These are phyloP conservation scores for Phocides pigmalion DNA, from an alignment of 1,140 invertebrate genomes.

Conservation along the genomic window DNA sequence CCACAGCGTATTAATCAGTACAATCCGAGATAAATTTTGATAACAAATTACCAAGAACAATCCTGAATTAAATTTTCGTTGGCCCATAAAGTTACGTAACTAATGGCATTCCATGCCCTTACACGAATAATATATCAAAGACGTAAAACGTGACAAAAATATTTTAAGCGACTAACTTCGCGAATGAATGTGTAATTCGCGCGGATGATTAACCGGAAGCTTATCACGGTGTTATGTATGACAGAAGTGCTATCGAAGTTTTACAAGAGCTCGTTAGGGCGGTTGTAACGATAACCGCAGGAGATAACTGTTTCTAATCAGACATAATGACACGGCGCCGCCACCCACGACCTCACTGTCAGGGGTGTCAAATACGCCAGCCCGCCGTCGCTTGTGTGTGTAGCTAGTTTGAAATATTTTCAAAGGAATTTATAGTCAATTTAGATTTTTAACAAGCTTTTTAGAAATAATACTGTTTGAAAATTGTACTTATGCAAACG, in stretches of 20 bases:
- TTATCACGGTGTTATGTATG: conserved; percentile 67
- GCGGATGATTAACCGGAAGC: conserved; percentile 64
- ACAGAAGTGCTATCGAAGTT: conserved; percentile 70
- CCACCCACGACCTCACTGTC: conserved; percentile 28
- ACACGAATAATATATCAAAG: conserved; percentile 23
- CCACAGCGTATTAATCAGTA: conserved; percentile 59
- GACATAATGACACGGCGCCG: conserved; percentile 64
- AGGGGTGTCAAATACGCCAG: conserved; percentile 27
- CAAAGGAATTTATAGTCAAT: conserved; percentile 7
- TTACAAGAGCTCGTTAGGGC: conserved; percentile 72
- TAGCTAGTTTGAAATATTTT: background rate
- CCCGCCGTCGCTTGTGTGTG: background rate
- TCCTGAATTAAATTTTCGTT: conserved; percentile 28
- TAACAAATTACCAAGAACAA: conserved; percentile 40
- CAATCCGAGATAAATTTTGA: conserved; percentile 45
- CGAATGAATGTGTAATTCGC: conserved; percentile 59
- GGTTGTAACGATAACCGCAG: conserved; percentile 70
- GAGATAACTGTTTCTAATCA: conserved; percentile 78
- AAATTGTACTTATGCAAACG: too few relatives aligned
- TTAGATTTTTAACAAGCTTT: background rate
- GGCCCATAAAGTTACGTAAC: conserved; percentile 18
- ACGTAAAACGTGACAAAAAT: conserved; percentile 30
- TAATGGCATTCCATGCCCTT: conserved; percentile 14
- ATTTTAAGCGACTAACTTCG: conserved; percentile 25
- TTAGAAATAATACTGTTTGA: too few relatives aligned